These are phyloP conservation scores for Paedocypris sp. DNA, from an alignment of 2,113 vertebrate genomes.

Conservation along the genomic window DNA sequence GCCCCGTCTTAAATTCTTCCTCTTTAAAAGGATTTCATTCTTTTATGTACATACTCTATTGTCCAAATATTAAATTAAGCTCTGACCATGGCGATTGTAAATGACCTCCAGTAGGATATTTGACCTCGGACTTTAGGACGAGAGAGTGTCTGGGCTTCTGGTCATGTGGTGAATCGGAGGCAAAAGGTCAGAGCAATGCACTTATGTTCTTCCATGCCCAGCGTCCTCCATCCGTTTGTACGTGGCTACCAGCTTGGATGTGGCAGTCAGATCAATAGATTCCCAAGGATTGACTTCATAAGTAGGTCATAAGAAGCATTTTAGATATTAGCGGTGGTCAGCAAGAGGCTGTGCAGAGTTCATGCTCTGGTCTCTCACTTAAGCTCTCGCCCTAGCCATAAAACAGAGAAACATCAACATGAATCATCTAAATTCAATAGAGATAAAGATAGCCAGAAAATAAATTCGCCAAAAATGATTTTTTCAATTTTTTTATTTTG, in stretches of 20 bases:
- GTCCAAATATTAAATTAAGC: conserved; percentile 75
- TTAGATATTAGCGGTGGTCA: conserved; percentile 50
- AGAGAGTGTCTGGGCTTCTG: conserved; percentile 65
- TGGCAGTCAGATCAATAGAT: conserved; percentile 51
- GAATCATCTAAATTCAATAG: conserved; percentile 23
- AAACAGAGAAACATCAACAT: conserved; percentile 29
- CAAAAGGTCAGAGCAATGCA: conserved; percentile 63
- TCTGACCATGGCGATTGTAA: conserved; percentile 59
- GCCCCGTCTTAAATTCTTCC: conserved; percentile 14
- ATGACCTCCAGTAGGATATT: conserved; percentile 66
- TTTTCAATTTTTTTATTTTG: too few species aligned
- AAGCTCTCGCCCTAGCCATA: conserved; percentile 34
- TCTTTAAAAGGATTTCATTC: conserved; percentile 44
- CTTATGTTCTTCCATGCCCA: conserved; percentile 43
- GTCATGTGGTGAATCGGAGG: conserved; percentile 58
- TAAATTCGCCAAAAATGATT: not conserved
- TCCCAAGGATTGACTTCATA: conserved; percentile 51
- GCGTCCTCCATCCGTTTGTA: conserved; percentile 17
- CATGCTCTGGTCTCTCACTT: conserved; percentile 38
- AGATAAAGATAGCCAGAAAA: not conserved
- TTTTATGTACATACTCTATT: conserved; percentile 35
- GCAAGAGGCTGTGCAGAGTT: conserved; percentile 48
- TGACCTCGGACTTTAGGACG: conserved; percentile 65
- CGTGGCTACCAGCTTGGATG: conserved; percentile 38
- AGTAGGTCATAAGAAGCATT: conserved; percentile 59